These are phyloP conservation scores for Phalloptychus januarius DNA, from an alignment of 2,797 vertebrate species.

Conservation along the genomic window DNA sequence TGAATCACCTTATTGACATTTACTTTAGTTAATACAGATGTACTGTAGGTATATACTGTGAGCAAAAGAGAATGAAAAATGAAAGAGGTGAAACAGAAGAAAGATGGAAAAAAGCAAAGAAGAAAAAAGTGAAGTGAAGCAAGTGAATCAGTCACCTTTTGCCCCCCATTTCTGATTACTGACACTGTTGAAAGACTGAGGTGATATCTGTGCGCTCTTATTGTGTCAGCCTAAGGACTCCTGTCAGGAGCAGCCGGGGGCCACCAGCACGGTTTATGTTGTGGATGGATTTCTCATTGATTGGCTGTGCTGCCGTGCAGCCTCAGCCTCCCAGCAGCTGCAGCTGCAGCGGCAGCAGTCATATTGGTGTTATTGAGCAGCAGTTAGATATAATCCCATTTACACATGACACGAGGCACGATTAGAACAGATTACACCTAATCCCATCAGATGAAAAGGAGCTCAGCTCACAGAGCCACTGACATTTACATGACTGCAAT, in stretches of 20 bases:
- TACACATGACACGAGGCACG: slow-evolving; percentile 74
- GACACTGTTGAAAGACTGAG: slow-evolving; percentile 59
- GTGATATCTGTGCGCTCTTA: slow-evolving; percentile 63
- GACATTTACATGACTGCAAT: slow-evolving; percentile 52
- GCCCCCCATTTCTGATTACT: slow-evolving; percentile 65
- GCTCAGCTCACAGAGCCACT: slow-evolving; percentile 57
- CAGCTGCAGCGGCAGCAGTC: slow-evolving; percentile 62
- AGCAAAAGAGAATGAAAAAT: slow-evolving; percentile 10
- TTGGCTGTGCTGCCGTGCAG: slow-evolving; percentile 78
- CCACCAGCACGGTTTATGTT: slow-evolving; percentile 78
- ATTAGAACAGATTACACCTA: slow-evolving; percentile 80
- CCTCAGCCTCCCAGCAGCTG: slow-evolving; percentile 71
- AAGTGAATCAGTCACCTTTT: slow-evolving; percentile 53
- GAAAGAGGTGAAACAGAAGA: slow-evolving; percentile 6
- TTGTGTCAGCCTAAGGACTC: slow-evolving; percentile 74
- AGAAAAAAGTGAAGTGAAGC: slow-evolving; percentile 52
- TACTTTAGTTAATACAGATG: slow-evolving; percentile 51
- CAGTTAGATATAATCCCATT: slow-evolving; percentile 83
- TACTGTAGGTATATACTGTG: slow-evolving; percentile 19
- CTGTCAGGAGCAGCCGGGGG: slow-evolving; percentile 77
- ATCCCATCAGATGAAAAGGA: slow-evolving; percentile 75
- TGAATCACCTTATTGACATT: slow-evolving; percentile 62
- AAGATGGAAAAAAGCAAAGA: slow-evolving; percentile 21
- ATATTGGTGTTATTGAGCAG: slow-evolving; percentile 78
- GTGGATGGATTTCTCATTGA: slow-evolving; percentile 83